Conservation (phyloP, 2,797 vertebrate species). For the Pipistrellus pipistrellus region DNA sequence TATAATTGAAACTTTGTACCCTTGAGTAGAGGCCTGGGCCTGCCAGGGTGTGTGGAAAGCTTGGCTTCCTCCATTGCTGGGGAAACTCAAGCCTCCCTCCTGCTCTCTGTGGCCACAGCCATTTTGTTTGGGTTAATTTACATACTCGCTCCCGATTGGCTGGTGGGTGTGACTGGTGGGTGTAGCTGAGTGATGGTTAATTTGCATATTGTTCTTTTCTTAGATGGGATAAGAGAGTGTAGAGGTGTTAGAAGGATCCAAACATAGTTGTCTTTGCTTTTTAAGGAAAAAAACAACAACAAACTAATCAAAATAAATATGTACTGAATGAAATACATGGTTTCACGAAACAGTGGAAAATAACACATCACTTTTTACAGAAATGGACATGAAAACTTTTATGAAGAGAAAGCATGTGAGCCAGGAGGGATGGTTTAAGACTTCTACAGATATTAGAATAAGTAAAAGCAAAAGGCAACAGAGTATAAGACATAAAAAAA, state of each 20-base stretch:
- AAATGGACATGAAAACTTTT: conserved; percentile 38
- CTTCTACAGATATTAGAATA: conserved; percentile 27
- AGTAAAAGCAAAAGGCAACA: conserved; percentile 44
- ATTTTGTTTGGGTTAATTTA: too few species aligned
- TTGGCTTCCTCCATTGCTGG: too few species aligned
- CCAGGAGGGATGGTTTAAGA: neutral
- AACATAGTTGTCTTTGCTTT: conserved; percentile 28
- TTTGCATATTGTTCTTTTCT: too few species aligned
- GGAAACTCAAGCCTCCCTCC: too few species aligned
- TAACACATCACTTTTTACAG: neutral
- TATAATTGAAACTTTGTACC: too few species aligned
- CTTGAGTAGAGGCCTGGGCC: too few species aligned
- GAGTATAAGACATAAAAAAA: conserved; percentile 19
- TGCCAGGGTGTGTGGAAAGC: too few species aligned
- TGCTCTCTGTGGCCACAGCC: too few species aligned
- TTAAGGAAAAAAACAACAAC: conserved; percentile 14
- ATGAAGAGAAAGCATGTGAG: neutral
- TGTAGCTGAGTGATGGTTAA: too few species aligned
- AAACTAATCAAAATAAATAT: conserved; percentile 23
- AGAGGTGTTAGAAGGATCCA: neutral
- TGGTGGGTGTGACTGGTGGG: too few species aligned
- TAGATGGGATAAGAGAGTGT: neutral
- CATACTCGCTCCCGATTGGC: too few species aligned
- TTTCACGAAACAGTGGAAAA: conserved; percentile 21
- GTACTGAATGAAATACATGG: conserved; percentile 41